Evolutionary conservation across 2,113 vertebrate genomes (phyloP), one percentile per base, ranked within the genome.

Genomic region (Bubalus kerabau): DNA sequence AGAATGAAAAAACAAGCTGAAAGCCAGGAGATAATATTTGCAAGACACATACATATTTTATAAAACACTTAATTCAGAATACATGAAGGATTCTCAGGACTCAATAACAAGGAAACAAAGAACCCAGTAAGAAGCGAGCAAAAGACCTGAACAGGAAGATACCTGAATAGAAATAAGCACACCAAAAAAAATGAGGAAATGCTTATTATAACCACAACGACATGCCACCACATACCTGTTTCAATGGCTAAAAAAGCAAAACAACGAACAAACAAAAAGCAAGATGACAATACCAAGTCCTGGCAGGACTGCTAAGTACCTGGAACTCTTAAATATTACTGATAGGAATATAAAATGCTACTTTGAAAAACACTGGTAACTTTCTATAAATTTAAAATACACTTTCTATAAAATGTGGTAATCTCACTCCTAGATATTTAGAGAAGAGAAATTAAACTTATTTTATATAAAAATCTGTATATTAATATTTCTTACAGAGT

Each of bases 371-470:
- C 12, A 84, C 7, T 93, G 36, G n/a, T 16, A 71, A 36, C 82
- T 89, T 92, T 78, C 28, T 62, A 19, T 92, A 86, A 92, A 91
- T n/a, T 92, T 91, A 82, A 90, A 89, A 46, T 32, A 76, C 0
- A 57, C 40, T 87, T 83, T 86, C 46, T 71, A 26, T 59, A 67
- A 36, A 50, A 64, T 13, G 43, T 62, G 80, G 19, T 56, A 60
- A 60, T 80, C 30, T 30, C 30, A 82, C 13, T 88, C 50, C 54
- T 94, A 90, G 32, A 46, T 92, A 87, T 32, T 90, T 93, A 80
- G 11, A n/a, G 30, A 95, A 97, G 36, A 93, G 59, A 98, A 91
- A 40, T 76, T 19, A 86, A 94, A 87, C 4, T 46, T 94, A 60
- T 67, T 83, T 90, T 11, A 90, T 13, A 76, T 81, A 91, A 83